Evolutionary conservation across 2,797 vertebrate species (phyloP), one percentile per base, ranked within the genome.

Genomic region (Sylvia borin): DNA sequence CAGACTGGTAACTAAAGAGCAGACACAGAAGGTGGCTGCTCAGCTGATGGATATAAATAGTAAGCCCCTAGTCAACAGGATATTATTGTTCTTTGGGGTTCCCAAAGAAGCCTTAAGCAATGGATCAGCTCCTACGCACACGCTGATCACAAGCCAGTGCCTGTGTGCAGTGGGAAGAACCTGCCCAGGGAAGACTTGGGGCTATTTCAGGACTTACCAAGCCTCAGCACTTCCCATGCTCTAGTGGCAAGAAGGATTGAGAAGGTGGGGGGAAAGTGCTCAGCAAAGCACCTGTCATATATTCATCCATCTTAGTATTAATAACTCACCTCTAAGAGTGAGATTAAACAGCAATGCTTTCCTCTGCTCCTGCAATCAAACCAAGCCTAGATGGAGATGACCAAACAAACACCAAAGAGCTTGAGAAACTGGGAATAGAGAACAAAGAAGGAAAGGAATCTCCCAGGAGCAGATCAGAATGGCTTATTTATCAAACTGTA

Each of bases 11-110:
- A 88, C 85, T 34, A 94, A 81, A 90, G 75, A 96, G 92, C 80
- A 87, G 88, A 92, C 94, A 95, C 84, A 94, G 80, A 60, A 60
- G 92, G 91, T 19, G 9, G 93, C 86, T 88, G 81, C 89, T 92
- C 91, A 92, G 94, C 71, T 76, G 76, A 79, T 57, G 55, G 88
- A 79, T 96, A 96, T 95, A 96, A 96, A 96, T 91, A 96, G 95
- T 22, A 92, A 95, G 95, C 93, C 85, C 94, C 92, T 27, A 92
- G 93, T 94, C 93, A 94, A 92, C 85, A 85, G 92, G 91, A 91
- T 96, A 96, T 96, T 92, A 80, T 89, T 94, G 93, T 95, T 91
- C 94, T 93, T 92, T 77, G 88, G 89, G 94, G 88, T 94, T 96
- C 90, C 92, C 91, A 94, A 94, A 95, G 92, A 95, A 94, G 92